Conservation (phyloP, 2,113 vertebrate genomes). For the Sardina pilchardus region DNA sequence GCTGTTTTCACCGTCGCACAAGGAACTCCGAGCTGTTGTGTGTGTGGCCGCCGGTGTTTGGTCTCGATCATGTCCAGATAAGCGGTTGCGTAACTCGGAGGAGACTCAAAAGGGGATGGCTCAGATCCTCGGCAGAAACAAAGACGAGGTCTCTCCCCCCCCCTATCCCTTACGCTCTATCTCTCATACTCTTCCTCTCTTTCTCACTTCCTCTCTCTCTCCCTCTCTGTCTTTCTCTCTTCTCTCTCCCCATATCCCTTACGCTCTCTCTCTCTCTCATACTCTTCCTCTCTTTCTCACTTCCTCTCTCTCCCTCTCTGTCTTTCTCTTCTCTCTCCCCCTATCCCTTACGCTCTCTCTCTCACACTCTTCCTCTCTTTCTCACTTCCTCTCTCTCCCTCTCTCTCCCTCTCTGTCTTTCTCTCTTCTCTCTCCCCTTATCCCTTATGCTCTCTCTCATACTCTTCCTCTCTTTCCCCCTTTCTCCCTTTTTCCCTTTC, state of each 20-base stretch:
- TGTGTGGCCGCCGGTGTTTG: background rate
- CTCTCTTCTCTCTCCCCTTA: background rate
- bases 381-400: background rate
- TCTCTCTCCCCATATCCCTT: background rate
- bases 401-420: background rate
- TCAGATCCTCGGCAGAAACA: background rate
- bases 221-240: no score
- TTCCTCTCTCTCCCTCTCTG: background rate
- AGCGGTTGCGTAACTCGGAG: background rate
- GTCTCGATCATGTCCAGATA: background rate
- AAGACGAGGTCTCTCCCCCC: background rate
- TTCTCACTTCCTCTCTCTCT: background rate
- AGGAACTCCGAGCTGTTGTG: constrained; percentile 5
- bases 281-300: background rate
- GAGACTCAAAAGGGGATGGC: constrained; percentile 2
- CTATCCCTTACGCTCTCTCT: background rate
- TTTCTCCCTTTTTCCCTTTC: constrained; percentile 43
- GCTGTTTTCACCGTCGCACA: background rate
- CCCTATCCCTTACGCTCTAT: background rate
- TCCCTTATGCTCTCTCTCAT: constrained; percentile 20
- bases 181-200: background rate
- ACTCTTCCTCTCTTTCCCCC: background rate
- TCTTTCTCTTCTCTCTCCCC: background rate
- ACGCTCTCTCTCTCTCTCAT: background rate
- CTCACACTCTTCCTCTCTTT: background rate